phyloP scores from a whole-genome alignment of 2,113 vertebrate genomes.

The Orthonyx spaldingii region DNA sequence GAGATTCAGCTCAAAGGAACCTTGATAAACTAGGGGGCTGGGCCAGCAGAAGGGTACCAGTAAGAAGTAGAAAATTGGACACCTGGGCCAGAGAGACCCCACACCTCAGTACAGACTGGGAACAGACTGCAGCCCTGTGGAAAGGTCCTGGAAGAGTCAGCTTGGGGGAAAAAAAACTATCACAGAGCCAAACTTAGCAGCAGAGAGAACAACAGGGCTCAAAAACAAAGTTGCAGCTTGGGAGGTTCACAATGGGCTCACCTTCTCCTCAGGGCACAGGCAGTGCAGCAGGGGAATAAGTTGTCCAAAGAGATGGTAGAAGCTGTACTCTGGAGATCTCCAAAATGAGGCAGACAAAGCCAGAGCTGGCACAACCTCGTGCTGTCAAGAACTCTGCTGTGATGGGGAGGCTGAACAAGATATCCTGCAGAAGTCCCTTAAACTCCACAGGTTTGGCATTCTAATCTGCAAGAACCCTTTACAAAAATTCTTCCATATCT shows the following conservation, averaged over 20 bases:
- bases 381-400: not conserved
- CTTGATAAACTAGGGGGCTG: not conserved
- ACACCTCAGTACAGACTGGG: not conserved
- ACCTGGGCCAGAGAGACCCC: not conserved
- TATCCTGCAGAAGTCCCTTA: not conserved
- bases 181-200: not conserved
- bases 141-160: not conserved
- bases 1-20: not conserved
- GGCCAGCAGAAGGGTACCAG: not conserved
- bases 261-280: not conserved
- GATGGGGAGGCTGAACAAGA: not conserved
- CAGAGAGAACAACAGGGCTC: not conserved
- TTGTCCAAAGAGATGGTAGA: not conserved
- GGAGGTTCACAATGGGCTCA: not conserved
- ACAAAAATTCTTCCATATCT: not conserved
- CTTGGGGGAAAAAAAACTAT: not conserved
- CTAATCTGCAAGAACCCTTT: not conserved
- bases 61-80: not conserved
- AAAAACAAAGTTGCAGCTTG: not conserved
- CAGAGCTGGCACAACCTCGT: accelerated
- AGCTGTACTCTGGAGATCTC: not conserved
- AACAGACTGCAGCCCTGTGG: not conserved
- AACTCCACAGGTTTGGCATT: not conserved
- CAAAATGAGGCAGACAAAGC: not conserved
- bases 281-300: not conserved